Evolutionary conservation across 2,888 invertebrate genomes (phyloP), one percentile per base, ranked within the genome.

Genomic region (Eristalis arbustorum): DNA sequence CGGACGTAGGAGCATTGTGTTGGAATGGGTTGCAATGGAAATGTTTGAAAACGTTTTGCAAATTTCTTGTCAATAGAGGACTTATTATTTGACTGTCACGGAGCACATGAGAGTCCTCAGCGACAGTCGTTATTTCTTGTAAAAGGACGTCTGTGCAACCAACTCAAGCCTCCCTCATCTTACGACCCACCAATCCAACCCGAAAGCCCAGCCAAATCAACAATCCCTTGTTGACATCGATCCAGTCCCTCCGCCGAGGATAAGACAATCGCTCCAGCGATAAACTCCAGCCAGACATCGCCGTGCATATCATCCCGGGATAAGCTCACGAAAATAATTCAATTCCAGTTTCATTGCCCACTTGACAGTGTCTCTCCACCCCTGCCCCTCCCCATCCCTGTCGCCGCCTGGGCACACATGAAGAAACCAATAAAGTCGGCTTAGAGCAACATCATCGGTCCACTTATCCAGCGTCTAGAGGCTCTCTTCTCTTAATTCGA

Each of bases 371-470:
- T 10, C 10, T 3, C 14, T 11, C 40, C n/a, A n/a, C n/a, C 14
- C 3, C 14, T 14, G n/a, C 4, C 42, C 42, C 14, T n/a, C 49
- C 18, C 42, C 5, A 1, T 5, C 49, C 49, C 49, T 4, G 34
- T 11, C 37, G 2, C 37, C 37, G 3, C 37, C 18, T 1, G 59
- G 18, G 40, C 57, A 18, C 8, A 49, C 18, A 8, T 18, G 18
- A 18, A 68, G 59, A 25, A 25, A 57, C 69, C 81, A 73, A 81
- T 81, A 81, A 81, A 81, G 77, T 69, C 77, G 76, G 77, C 85
- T 85, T 74, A 85, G 59, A 69, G 68, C 71, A 84, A 66, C 84
- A 80, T 80, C 73, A 74, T 74, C 42, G 68, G 61, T 77, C 42
- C 81, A 77, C 64, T 81, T 74, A 81, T 42, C 61, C 85, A 81